A percentile compares a stretch with the other conserved stretches of the same genome.
Evolutionary conservation across 2,113 vertebrate species (phyloP).

Genomic region (Steatornis caripensis): DNA sequence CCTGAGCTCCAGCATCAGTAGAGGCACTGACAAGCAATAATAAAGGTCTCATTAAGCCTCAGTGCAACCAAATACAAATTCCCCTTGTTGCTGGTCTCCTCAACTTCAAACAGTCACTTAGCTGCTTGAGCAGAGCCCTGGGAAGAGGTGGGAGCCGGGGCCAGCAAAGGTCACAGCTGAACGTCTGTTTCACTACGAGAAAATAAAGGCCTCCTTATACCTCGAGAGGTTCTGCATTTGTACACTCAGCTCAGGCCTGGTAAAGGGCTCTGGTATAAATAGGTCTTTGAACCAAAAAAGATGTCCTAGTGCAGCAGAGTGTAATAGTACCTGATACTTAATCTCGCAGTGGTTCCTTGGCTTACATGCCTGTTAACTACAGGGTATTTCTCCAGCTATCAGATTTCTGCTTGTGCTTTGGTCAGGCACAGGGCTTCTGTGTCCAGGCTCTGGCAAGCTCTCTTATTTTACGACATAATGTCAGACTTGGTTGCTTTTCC

Average conservation of each 20-base stretch:
- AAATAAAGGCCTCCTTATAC: constrained; percentile 21
- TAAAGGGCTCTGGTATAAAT: not conserved
- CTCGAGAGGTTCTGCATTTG: not conserved
- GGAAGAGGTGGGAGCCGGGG: constrained; percentile 12
- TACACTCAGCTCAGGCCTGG: not conserved
- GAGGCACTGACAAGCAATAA: not conserved
- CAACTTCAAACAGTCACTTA: constrained; percentile 13
- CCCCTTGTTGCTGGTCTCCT: constrained; percentile 28
- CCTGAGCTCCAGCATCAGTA: not conserved
- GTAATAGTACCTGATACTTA: constrained; percentile 13
- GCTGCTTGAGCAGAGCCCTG: constrained; percentile 6
- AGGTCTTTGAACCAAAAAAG: constrained; percentile 52
- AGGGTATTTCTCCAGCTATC: constrained; percentile 33
- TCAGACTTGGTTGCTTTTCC: constrained; percentile 38
- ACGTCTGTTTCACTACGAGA: not conserved
- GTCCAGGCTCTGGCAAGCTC: not conserved
- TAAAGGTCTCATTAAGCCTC: constrained; percentile 46
- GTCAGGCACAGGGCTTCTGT: constrained; percentile 12
- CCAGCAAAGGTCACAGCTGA: constrained; percentile 40
- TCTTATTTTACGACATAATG: not conserved
- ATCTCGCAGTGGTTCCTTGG: constrained; percentile 1
- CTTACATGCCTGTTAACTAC: not conserved
- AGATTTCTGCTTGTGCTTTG: not conserved
- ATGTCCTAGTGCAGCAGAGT: not conserved
- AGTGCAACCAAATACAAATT: constrained; percentile 40